These are phyloP conservation scores for human DNA, from an alignment of 2,113 vertebrate species.

Conservation along the genomic window DNA sequence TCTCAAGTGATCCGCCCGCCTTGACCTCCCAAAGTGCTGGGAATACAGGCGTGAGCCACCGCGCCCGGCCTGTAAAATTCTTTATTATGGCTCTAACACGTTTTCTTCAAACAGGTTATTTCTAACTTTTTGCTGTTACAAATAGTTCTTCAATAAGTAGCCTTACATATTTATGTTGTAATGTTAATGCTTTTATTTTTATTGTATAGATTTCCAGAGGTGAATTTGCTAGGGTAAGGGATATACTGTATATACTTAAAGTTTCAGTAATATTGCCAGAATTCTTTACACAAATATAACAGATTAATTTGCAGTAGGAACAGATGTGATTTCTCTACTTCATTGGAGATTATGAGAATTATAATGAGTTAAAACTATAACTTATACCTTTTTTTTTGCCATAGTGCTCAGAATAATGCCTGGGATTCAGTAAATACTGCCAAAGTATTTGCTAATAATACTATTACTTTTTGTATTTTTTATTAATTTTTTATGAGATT, in stretches of 20 bases:
- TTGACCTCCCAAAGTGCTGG: no score
- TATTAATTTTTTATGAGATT: not conserved
- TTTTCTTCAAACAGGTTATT: not conserved
- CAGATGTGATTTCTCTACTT: slow-evolving; percentile 6
- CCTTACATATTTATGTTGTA: not conserved
- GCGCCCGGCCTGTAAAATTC: not conserved
- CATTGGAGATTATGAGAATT: not conserved
- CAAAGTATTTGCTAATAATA: not conserved
- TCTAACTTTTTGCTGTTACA: not conserved
- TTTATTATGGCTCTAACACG: not conserved
- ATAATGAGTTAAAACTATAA: not conserved
- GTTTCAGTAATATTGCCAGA: not conserved
- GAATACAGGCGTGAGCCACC: no score
- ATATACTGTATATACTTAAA: not conserved
- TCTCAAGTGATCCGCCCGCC: no score
- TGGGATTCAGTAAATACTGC: not conserved
- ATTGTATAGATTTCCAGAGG: slow-evolving; percentile 24
- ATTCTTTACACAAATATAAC: not conserved
- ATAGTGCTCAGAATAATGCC: not conserved
- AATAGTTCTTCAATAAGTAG: not conserved
- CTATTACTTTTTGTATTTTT: not conserved
- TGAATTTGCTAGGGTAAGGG: not conserved
- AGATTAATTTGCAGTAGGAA: slow-evolving; percentile 4
- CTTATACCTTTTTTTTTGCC: not conserved
- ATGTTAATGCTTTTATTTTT: not conserved